These are phyloP conservation scores for Helicolenus hilgendorfi DNA, from an alignment of 2,797 vertebrate species.

Conservation along the genomic window DNA sequence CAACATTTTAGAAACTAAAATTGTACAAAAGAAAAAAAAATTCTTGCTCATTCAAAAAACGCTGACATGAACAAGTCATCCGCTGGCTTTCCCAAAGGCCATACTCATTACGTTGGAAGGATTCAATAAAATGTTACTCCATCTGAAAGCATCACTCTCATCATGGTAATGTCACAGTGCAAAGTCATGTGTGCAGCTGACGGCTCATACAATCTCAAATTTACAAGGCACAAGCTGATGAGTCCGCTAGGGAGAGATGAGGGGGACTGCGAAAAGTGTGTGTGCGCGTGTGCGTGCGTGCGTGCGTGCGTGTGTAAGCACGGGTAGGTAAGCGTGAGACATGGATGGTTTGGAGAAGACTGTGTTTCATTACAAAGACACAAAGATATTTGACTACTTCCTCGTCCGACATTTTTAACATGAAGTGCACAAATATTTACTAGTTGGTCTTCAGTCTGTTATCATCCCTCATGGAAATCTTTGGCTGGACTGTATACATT, in stretches of 20 bases:
- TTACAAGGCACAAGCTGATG: conserved; percentile 82
- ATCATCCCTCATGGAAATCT: neutral
- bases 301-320: neutral
- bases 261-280: neutral
- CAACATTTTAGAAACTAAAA: conserved; percentile 1
- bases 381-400: neutral
- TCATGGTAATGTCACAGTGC: conserved; percentile 78
- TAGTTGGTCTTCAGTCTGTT: neutral
- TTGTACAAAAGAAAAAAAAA: neutral
- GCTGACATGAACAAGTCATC: neutral
- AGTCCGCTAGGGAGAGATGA: neutral
- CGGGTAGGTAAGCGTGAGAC: neutral
- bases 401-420: neutral
- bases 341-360: too few species aligned
- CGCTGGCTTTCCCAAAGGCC: conserved; percentile 4
- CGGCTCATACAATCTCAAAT: conserved; percentile 71
- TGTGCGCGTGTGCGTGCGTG: too few species aligned
- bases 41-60: neutral
- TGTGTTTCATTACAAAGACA: neutral
- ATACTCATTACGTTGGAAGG: conserved; percentile 16
- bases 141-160: conserved; percentile 36
- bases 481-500: conserved; percentile 11
- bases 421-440: neutral
- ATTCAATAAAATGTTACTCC: neutral
- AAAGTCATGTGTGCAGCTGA: conserved; percentile 78